phyloP scores from a whole-genome alignment of 2,797 vertebrate genomes.

The Sebastes nivosus region DNA sequence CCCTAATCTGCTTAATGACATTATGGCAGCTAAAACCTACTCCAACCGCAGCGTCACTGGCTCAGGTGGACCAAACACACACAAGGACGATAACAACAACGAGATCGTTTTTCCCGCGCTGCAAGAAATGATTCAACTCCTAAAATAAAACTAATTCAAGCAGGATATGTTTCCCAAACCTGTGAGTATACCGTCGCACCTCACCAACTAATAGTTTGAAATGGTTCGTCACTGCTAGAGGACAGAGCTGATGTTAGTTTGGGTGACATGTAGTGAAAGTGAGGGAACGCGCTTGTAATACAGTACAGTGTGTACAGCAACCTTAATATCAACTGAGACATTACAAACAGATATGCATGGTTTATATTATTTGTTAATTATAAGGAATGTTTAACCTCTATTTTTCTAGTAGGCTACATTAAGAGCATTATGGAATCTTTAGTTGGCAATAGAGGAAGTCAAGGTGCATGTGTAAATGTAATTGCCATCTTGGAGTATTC shows the following conservation, averaged over 20 bases:
- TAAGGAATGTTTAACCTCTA: background rate
- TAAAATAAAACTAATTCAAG: slow-evolving; percentile 37
- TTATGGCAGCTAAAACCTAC: slow-evolving; percentile 73
- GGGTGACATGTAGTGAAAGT: background rate
- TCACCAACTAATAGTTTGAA: background rate
- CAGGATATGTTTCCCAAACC: slow-evolving; percentile 55
- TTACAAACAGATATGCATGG: background rate
- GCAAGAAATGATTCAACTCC: slow-evolving; percentile 65
- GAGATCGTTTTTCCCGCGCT: background rate
- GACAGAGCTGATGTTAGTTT: background rate
- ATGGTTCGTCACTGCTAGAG: background rate
- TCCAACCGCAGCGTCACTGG: slow-evolving; percentile 34
- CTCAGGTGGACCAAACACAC: slow-evolving; percentile 8
- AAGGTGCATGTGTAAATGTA: background rate
- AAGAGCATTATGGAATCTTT: background rate
- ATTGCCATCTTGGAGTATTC: background rate
- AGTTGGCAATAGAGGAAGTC: background rate
- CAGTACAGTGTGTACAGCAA: background rate
- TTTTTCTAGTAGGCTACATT: background rate
- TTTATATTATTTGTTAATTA: too few relatives aligned
- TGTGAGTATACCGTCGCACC: slow-evolving; percentile 64
- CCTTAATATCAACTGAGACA: background rate
- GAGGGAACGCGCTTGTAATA: background rate
- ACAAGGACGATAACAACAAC: background rate
- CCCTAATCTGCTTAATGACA: slow-evolving; percentile 84